Evolutionary conservation across 2,888 invertebrate genomes (phyloP).

Genomic region (Malthinus seriepunctatus): DNA sequence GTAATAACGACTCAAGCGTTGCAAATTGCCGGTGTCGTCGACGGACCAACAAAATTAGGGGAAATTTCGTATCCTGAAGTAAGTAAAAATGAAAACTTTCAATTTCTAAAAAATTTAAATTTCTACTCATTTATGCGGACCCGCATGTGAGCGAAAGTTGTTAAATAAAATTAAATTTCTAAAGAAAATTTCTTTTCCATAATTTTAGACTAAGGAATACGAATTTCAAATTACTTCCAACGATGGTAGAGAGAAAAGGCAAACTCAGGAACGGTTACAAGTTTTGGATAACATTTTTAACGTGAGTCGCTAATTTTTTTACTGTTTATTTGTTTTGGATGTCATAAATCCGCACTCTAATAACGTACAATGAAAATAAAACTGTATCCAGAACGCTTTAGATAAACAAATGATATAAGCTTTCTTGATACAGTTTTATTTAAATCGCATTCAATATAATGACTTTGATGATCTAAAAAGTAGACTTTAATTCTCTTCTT

Average conservation of each 20-base stretch:
- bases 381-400: too few species aligned
- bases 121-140: constrained; percentile 5
- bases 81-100: constrained; percentile 6
- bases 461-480: too few species aligned
- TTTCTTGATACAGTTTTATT: too few species aligned
- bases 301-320: constrained; percentile 43
- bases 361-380: neutral
- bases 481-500: neutral
- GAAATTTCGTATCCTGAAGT: constrained; percentile 46
- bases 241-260: constrained; percentile 44
- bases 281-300: constrained; percentile 50
- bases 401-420: too few species aligned
- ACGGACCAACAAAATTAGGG: constrained; percentile 44
- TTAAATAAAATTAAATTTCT: neutral
- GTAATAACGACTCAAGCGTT: constrained; percentile 50
- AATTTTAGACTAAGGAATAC: constrained; percentile 43
- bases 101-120: neutral
- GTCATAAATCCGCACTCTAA: neutral
- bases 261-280: constrained; percentile 45
- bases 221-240: constrained; percentile 42
- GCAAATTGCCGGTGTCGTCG: constrained; percentile 51
- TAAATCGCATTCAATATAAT: too few species aligned
- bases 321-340: neutral
- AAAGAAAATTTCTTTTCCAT: neutral
- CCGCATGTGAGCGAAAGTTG: neutral